Base-by-base conservation (phyloP, 2,113 vertebrate genomes). In the Oreochromis spilurus region DNA sequence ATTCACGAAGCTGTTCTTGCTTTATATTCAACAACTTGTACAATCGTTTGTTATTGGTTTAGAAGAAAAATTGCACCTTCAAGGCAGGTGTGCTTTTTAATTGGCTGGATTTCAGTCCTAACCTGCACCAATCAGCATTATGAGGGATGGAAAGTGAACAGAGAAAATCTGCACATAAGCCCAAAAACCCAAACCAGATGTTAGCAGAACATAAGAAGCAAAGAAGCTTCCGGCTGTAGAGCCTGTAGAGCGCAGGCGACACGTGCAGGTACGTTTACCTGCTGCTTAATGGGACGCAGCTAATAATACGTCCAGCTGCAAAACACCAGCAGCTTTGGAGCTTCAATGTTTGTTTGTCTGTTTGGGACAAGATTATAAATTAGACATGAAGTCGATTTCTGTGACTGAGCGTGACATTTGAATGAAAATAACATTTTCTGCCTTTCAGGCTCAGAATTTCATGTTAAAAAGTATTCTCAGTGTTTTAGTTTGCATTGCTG, bases 391-490 rank as follows among this genome's bases (percentile, higher is more conserved):
- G 45, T 17, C 7, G 14, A 7, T 50, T 50, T 50, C 48, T 50
- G 45, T 48, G 48, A 50, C 14, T 48, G 45, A 48, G 48, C 48
- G 8, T 17, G 16, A 50, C 17, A 36, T 62, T 4, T 19, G 9
- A 40, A 4, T 9, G n/a, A 45, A 72, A 45, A 72, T 26, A 26
- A 70, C 4, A 26, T 45, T 40, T 72, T 43, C 11, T 26, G 13
- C 65, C 7, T 6, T 26, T 72, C 36, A 40, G 11, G 3, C 11
- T 67, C 19, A 40, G 6, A 38, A 0, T 62, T 36, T 6, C 34
- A 5, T 2, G 10, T 38, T n/a, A 13, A 12, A 21, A 65, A 24
- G 62, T 2, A 0, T 67, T 24, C 34, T 21, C 12, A 5, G 19
- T 0, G 12, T 24, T 43, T 70, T 10, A 60, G 26, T 0, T 60